Evolutionary conservation across 2,797 vertebrate genomes (phyloP).

Genomic region (Nannoperca obscura): DNA sequence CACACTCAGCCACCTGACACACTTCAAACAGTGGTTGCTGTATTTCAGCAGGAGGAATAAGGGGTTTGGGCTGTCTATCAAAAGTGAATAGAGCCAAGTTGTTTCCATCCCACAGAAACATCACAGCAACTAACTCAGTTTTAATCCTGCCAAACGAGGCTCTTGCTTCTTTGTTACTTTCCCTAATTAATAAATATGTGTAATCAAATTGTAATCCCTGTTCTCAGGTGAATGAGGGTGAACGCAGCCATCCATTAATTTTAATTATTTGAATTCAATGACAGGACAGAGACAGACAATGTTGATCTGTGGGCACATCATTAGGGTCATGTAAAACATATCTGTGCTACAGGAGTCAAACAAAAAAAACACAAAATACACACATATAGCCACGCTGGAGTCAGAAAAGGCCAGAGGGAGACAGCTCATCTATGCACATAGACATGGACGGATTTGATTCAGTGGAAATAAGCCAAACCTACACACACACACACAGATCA

Average conservation of each 20-base stretch:
- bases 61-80: constrained; percentile 9
- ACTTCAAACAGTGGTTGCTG: neutral
- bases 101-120: constrained; percentile 46
- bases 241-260: constrained; percentile 24
- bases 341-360: neutral
- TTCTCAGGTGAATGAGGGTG: constrained; percentile 39
- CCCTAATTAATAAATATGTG: constrained; percentile 72
- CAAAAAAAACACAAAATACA: constrained; percentile 20
- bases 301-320: neutral
- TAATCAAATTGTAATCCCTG: constrained; percentile 69
- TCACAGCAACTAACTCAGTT: constrained; percentile 61
- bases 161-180: constrained; percentile 55
- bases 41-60: constrained; percentile 5
- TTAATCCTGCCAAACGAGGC: constrained; percentile 69
- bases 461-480: neutral
- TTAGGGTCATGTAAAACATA: neutral
- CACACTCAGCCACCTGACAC: neutral
- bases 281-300: constrained; percentile 11
- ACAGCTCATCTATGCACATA: neutral
- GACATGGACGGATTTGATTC: constrained; percentile 10
- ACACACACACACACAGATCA: neutral
- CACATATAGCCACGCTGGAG: neutral
- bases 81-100: constrained; percentile 33
- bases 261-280: constrained; percentile 44
- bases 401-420: constrained; percentile 9